Evolutionary conservation across 2,113 vertebrate genomes (phyloP), one percentile per base, ranked within the genome.

Genomic region (Peromyscus maniculatus): DNA sequence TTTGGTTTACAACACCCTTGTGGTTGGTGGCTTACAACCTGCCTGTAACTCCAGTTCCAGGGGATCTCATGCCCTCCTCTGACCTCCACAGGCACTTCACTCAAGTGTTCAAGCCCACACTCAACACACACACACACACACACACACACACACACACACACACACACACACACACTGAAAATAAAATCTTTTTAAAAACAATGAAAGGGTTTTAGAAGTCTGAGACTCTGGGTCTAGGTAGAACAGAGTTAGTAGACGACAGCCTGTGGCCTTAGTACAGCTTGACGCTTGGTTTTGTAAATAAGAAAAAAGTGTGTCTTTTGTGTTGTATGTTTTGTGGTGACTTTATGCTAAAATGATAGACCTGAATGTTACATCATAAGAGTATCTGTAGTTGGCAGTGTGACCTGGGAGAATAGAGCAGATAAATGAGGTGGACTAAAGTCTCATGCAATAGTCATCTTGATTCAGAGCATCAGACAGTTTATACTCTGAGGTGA

Each of bases 201-300:
- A n/a, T 75, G 93, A 84, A 83, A 78, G 66, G 33, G 1, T 77
- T 95, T 96, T 91, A 62, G 43, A 83, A 96, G 33, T 57, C 43
- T 28, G 16, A 87, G 33, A 6, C 36, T 88, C 75, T 78, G 87
- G 8, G 16, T 92, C 2, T 87, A 26, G 74, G n/a, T 71, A n/a
- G 36, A 46, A 79, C 22, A 87, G 64, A 24, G 7, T 84, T 96
- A 22, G 13, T 39, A 77, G 1, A 86, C 57, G 59, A 31, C 0
- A 52, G 11, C 72, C 84, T 78, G 46, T 52, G 7, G 21, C 33
- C 77, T 72, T 72, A 67, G 86, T 86, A 39, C 13, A 96, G 43
- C 64, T 92, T n/a, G 13, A 83, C n/a, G 7, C 77, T 67, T 82
- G 7, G 21, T 89, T 95, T 84, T 86, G 3, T 90, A 87, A 96